Evolutionary conservation across 2,888 invertebrate species (phyloP).

Genomic region (Thera britannica): DNA sequence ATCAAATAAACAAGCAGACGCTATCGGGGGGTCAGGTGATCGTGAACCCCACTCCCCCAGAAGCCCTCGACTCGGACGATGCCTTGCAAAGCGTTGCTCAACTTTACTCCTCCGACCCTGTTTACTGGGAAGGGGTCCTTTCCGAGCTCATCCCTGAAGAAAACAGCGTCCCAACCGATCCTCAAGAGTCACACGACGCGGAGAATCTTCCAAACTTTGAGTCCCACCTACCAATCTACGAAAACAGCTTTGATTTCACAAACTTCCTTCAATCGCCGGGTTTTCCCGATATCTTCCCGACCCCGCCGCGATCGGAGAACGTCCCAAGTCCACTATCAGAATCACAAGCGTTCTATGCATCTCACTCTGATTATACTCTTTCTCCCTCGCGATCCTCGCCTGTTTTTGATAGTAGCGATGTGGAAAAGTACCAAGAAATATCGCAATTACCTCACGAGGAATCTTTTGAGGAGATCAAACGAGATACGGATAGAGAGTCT

Average conservation of each 20-base stretch:
- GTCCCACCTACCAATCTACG: conserved; percentile 44
- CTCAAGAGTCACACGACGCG: too few relatives aligned
- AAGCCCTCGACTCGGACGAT: conserved; percentile 55
- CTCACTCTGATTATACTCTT: conserved; percentile 57
- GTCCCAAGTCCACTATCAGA: conserved; percentile 65
- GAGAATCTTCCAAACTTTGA: conserved; percentile 46
- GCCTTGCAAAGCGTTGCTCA: conserved; percentile 59
- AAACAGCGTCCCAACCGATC: conserved; percentile 16
- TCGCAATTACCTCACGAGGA: conserved; percentile 48
- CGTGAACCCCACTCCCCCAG: conserved; percentile 51
- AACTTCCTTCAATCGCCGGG: conserved; percentile 37
- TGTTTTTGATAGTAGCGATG: conserved; percentile 55
- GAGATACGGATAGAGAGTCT: conserved; percentile 41
- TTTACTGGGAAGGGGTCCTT: conserved; percentile 54
- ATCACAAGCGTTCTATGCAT: conserved; percentile 53
- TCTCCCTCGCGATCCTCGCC: conserved; percentile 66
- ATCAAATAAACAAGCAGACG: conserved; percentile 63
- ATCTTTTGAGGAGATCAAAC: conserved; percentile 42
- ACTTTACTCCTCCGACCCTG: conserved; percentile 54
- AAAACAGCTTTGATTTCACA: conserved; percentile 43
- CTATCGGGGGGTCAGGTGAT: conserved; percentile 70
- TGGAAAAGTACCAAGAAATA: conserved; percentile 69
- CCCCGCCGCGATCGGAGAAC: conserved; percentile 69
- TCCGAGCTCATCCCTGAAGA: conserved; percentile 56
- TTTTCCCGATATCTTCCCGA: conserved; percentile 51